A percentile compares a stretch with the other conserved stretches of the same genome.
phyloP scores from a whole-genome alignment of 2,113 vertebrate species.

The Vombatus ursinus region DNA sequence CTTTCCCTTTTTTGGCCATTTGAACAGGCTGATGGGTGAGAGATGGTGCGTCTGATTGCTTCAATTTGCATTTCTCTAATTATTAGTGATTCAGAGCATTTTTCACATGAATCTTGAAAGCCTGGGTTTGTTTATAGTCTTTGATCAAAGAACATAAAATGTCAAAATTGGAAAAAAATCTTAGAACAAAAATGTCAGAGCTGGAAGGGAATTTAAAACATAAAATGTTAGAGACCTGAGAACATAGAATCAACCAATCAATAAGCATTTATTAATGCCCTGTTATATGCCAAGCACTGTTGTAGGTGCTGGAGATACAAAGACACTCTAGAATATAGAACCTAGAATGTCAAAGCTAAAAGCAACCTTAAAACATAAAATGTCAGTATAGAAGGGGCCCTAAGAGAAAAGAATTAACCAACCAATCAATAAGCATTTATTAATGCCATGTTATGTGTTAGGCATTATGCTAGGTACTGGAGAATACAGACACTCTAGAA shows the following conservation, averaged over 20 bases:
- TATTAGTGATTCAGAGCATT: not conserved
- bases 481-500: not conserved
- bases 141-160: not conserved
- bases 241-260: not conserved
- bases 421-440: not conserved
- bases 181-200: not conserved
- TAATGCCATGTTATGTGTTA: not conserved
- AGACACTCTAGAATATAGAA: not conserved
- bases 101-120: not conserved
- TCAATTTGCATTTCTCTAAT: not conserved
- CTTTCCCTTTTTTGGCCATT: not conserved
- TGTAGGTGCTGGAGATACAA: too few species aligned
- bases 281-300: too few species aligned
- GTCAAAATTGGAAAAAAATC: not conserved
- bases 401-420: not conserved
- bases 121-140: not conserved
- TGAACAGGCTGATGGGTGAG: not conserved
- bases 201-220: not conserved
- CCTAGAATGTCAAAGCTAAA: not conserved
- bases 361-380: not conserved
- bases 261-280: too few species aligned
- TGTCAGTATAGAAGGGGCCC: not conserved
- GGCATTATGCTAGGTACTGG: not conserved
- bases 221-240: not conserved
- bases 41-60: not conserved